phyloP scores from a whole-genome alignment of 2,113 vertebrate genomes.

The Panthera leo region DNA sequence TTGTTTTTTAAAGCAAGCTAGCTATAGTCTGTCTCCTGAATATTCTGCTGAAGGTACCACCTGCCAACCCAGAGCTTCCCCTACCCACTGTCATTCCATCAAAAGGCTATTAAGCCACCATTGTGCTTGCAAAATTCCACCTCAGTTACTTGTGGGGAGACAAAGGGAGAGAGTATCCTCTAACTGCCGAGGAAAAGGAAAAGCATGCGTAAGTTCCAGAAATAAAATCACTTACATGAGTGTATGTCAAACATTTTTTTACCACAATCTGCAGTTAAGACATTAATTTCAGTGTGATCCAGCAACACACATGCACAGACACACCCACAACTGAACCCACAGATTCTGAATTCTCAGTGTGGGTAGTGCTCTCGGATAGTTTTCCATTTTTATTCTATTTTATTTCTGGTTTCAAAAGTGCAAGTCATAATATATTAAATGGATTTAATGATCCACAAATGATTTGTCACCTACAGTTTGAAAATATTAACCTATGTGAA shows the following conservation, averaged over 20 bases:
- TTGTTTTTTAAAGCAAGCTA: not conserved
- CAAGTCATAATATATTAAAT: not conserved
- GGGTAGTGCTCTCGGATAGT: not conserved
- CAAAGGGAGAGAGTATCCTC: not conserved
- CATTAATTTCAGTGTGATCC: not conserved
- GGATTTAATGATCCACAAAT: not conserved
- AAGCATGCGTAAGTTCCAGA: not conserved
- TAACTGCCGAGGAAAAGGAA: not conserved
- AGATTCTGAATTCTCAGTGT: not conserved
- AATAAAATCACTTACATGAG: not conserved
- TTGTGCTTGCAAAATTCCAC: not conserved
- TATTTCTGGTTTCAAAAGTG: not conserved
- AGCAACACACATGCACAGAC: not conserved
- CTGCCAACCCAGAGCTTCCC: not conserved
- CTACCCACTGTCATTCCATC: not conserved
- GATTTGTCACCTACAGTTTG: not conserved
- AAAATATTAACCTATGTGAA: slow-evolving; percentile 21
- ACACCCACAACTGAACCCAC: not conserved
- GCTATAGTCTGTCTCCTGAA: not conserved
- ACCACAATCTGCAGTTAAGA: not conserved
- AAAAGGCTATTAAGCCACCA: not conserved
- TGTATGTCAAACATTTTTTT: not conserved
- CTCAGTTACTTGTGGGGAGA: not conserved
- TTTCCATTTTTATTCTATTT: slow-evolving; percentile 1
- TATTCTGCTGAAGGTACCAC: not conserved